phyloP scores from a whole-genome alignment of 2,888 invertebrate genomes.

The Ctenicera cuprea region DNA sequence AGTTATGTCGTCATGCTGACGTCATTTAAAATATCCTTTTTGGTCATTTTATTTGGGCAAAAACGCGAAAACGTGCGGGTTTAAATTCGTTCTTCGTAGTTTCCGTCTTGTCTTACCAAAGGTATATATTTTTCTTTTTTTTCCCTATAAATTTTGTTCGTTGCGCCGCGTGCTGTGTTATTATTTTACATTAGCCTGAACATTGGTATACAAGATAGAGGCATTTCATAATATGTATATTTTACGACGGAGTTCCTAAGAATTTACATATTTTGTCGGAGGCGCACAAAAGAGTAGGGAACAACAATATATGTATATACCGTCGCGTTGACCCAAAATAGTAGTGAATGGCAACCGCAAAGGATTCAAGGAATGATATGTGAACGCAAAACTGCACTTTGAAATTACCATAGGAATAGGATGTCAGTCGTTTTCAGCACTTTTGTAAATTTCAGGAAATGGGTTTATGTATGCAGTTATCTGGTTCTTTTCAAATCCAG shows the following conservation, averaged over 20 bases:
- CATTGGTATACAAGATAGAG: conserved; percentile 37
- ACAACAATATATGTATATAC: conserved; percentile 14
- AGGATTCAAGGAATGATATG: conserved; percentile 51
- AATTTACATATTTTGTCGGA: conserved; percentile 54
- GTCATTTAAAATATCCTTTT: conserved; percentile 6
- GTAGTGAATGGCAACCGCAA: conserved; percentile 10
- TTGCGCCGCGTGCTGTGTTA: conserved; percentile 36
- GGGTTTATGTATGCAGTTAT: conserved; percentile 58
- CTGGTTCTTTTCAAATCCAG: conserved; percentile 53
- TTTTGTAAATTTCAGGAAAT: conserved; percentile 60
- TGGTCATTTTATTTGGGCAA: not conserved
- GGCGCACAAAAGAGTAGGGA: conserved; percentile 32
- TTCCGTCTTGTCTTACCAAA: not conserved
- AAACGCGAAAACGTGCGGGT: too few relatives aligned
- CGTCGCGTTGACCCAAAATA: conserved; percentile 36
- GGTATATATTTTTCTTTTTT: not conserved
- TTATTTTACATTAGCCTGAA: conserved; percentile 50
- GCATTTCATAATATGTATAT: conserved; percentile 53
- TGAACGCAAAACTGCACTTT: conserved; percentile 50
- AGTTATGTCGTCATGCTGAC: conserved; percentile 24
- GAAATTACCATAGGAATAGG: conserved; percentile 60
- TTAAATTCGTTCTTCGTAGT: not conserved
- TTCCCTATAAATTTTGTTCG: conserved; percentile 10
- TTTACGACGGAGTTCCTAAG: conserved; percentile 50
- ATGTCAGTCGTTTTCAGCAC: conserved; percentile 59